Evolutionary conservation across 2,888 invertebrate genomes (phyloP), one percentile per base, ranked within the genome.

Genomic region (Mythimna vitellina): DNA sequence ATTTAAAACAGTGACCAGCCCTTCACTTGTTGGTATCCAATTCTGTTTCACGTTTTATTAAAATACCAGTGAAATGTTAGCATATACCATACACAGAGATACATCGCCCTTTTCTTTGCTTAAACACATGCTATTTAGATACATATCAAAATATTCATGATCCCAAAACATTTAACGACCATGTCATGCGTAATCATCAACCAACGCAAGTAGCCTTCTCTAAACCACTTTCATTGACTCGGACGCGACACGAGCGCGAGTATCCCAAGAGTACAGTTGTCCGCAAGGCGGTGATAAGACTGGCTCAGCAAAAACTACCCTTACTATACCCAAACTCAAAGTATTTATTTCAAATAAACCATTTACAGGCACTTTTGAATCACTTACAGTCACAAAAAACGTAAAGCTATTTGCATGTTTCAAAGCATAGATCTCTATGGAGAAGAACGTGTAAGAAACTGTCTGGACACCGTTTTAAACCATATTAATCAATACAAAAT

Each of bases 181-280:
- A 7, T 25, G 14, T 69, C 29, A 49, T 69, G 17, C 14, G 14
- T n/a, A n/a, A n/a, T n/a, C 46, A 62, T 53, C 38, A n/a, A 14
- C 1, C 9, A 38, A 12, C 29, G 8, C 35, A 35, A 46, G 42
- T 17, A 68, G 46, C 54, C 60, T 65, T 58, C 46, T 35, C 25
- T 12, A 60, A 35, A 29, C n/a, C 20, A 80, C 65, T 83, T 83
- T 83, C 75, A 67, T 74, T 63, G 60, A 57, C 9, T 64, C 29
- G 29, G 65, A 57, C 29, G n/a, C 49, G 46, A 58, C 8, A 35
- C 38, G 46, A 56, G 61, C 20, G 3, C 3, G 42, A 49, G 12
- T 35, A 25, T 7, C 22, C 20, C 17, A 61, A 4, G n/a, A 22
- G 51, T 62, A 54, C 14, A 54, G 8, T 14, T 22, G 22, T 14